Base-by-base conservation (phyloP, 2,113 vertebrate genomes). In the Periophthalmodon schlosseri region DNA sequence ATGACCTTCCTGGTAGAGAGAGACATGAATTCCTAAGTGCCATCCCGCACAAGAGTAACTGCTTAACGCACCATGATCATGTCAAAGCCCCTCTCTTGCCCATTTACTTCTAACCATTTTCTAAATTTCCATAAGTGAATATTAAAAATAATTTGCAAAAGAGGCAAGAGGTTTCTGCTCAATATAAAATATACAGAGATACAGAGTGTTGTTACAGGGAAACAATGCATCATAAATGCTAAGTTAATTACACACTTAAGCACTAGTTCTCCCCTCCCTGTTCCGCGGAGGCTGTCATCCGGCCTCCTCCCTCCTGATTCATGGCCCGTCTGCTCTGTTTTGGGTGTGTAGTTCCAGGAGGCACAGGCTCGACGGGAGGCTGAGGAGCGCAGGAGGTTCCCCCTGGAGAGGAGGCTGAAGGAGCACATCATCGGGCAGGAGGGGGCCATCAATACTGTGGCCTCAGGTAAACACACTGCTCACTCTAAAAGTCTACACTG, bases 391-490 rank as follows among this genome's bases (percentile, higher is more conserved):
- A 94, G 97, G 54, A 90, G 94, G 69, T 99, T 99, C 61, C 97
- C 97, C 0, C 91, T 99, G 84, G 97, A 99, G 91, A 95, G 95
- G 70, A 93, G 97, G 50, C 94, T 99, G 20, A 96, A 94, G 77
- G 96, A 99, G 77, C 94, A 99, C 80, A 98, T 99, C 90, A 96
- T 99, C 0, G 97, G 97, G 5, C 97, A 99, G 87, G 96, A 99
- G 91, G 95, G 92, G 0, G 97, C 97, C 73, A 99, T 99, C 33
- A 94, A 96, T 28, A 97, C 95, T 0, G 97, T 99, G 52, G 97
- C 96, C 61, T 96, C 96, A 84, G 97, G 97, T 97, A 92, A 79
- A 74, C 49, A 69, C 56, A 64, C 64, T 14, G n/a, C 50, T 33
- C 50, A 21, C 16, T 28, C 34, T 34, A 34, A 63, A 39, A 36